A percentile compares a stretch with the other conserved stretches of the same genome.
Conservation (phyloP, 2,113 vertebrate species). For the Ursus arctos region DNA sequence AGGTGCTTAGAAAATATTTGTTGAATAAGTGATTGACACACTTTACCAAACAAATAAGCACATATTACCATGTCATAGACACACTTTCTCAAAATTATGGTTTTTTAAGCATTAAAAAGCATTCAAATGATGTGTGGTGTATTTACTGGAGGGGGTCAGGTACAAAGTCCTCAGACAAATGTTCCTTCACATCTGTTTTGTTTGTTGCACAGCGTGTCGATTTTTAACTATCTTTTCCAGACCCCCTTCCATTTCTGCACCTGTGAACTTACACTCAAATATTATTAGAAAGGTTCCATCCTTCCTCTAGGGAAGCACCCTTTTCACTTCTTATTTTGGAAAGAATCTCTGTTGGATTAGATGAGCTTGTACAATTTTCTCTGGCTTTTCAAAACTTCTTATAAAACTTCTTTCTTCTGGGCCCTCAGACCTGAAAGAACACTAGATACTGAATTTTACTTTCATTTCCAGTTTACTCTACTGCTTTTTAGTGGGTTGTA, state of each 20-base stretch:
- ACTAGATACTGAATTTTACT: not conserved
- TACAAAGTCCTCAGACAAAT: not conserved
- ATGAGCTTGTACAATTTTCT: conserved; percentile 50
- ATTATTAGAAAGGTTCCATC: conserved; percentile 65
- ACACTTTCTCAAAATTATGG: conserved; percentile 28
- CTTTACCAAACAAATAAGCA: not conserved
- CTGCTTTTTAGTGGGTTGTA: conserved; percentile 20
- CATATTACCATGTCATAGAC: not conserved
- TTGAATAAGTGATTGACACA: conserved; percentile 38
- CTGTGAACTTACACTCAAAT: conserved; percentile 68
- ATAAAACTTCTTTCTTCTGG: conserved; percentile 51
- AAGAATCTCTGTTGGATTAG: conserved; percentile 61
- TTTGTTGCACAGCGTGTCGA: conserved; percentile 41
- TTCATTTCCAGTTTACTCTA: conserved; percentile 50
- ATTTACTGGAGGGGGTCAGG: not conserved
- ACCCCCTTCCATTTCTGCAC: conserved; percentile 56
- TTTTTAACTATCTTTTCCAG: conserved; percentile 64
- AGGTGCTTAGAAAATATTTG: conserved; percentile 59
- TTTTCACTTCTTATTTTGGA: conserved; percentile 68
- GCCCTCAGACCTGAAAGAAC: conserved; percentile 15
- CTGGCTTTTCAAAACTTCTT: conserved; percentile 64
- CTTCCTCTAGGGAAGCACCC: conserved; percentile 33
- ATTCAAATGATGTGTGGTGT: not conserved
- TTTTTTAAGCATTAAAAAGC: conserved; percentile 53
- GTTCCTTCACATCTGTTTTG: conserved; percentile 35